Conservation (phyloP, 2,797 vertebrate genomes). For the Darevskia nairensis region DNA sequence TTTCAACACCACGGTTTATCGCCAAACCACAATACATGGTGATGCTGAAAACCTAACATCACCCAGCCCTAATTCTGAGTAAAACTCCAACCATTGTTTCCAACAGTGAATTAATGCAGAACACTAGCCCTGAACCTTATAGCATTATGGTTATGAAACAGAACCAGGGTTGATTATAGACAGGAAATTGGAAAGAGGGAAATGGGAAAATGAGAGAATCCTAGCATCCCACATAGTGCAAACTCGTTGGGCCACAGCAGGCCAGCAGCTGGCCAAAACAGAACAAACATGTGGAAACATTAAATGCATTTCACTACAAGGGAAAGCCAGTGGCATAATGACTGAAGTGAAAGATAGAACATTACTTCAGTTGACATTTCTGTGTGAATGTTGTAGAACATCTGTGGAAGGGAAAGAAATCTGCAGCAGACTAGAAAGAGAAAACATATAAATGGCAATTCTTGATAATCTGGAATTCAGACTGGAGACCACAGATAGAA, state of each 20-base stretch:
- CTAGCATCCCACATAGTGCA: not conserved
- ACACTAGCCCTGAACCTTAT: not conserved
- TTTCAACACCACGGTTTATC: too few relatives aligned
- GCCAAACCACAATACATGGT: too few relatives aligned
- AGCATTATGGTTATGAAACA: not conserved
- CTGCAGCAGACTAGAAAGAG: slow-evolving; percentile 69
- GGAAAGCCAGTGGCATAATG: not conserved
- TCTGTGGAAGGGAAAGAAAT: slow-evolving; percentile 72
- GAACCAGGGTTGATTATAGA: not conserved
- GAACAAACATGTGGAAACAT: slow-evolving; percentile 3
- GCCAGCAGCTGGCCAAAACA: slow-evolving; percentile 27
- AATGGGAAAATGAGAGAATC: slow-evolving; percentile 12
- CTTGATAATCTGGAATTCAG: not conserved
- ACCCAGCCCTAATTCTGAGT: too few relatives aligned
- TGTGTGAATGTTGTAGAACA: slow-evolving; percentile 69
- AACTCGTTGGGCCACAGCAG: not conserved
- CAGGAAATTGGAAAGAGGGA: slow-evolving; percentile 5
- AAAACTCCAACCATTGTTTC: not conserved
- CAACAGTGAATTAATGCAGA: not conserved
- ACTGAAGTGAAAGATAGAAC: slow-evolving; percentile 18
- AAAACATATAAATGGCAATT: slow-evolving; percentile 44
- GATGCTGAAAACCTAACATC: too few relatives aligned
- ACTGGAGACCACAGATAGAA: not conserved
- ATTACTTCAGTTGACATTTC: slow-evolving; percentile 49
- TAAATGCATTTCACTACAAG: slow-evolving; percentile 13